Base-by-base conservation (phyloP, 2,113 vertebrate species). In the Psilopsiagon aymara region DNA sequence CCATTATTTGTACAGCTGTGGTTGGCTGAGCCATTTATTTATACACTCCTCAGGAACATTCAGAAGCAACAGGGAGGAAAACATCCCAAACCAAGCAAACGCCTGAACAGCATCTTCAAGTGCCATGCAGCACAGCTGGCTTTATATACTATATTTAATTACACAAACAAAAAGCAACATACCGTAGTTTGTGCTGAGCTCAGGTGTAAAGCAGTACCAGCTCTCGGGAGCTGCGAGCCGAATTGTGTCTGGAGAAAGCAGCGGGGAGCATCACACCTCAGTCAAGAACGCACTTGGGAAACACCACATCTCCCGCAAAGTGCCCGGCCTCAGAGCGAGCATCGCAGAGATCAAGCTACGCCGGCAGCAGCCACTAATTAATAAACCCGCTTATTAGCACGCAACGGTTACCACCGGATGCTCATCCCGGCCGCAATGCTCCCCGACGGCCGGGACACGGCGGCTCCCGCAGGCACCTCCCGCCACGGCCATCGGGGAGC, bases 21-120 rank as follows among this genome's bases (percentile, higher is more conserved):
- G 20, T 7, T 67, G 25, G 3, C 7, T 0, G 6, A 59, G 3
- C 31, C 6, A 4, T 12, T 81, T 57, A 8, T 69, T 73, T 43
- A 16, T 0, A 5, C 10, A 18, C 60, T 49, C 12, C 0, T 3
- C 3, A 21, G 25, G 39, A 70, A 51, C 0, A 7, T 13, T 19
- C 70, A 41, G 11, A 59, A 28, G 52, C 0, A 9, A 44, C 51
- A 64, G 27, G 39, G 14, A 60, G 37, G 11, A 55, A 46, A 33
- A 3, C 1, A 5, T 15, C 53, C 24, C 11, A 21, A 63, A 29
- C 4, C 1, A 6, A 51, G 18, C 25, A 20, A 35, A 33, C 0
- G 33, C 39, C 39, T 4, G 0, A 39, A 8, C 10, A 17, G 5
- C 20, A 2, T 13, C 16, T 25, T 33, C 44, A 7, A 2, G 6